Percentiles rank a stretch among this genome's conserved stretches.
phyloP scores from a whole-genome alignment of 2,797 vertebrate genomes.

The Pseudomugil tenellus region DNA sequence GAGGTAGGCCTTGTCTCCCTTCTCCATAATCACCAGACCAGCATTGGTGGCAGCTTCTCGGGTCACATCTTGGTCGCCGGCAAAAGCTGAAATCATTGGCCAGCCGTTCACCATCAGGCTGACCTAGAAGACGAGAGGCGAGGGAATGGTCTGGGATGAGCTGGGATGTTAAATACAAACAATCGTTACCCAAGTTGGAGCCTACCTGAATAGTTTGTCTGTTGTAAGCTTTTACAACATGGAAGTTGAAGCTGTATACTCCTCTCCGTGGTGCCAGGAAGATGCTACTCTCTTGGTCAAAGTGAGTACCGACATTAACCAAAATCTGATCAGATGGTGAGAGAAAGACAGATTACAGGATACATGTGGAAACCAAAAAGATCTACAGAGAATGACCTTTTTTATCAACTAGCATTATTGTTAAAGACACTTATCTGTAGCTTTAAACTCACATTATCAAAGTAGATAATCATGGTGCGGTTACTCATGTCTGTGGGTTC shows the following conservation, averaged over 20 bases:
- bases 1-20: constrained; percentile 89
- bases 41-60: constrained; percentile 90
- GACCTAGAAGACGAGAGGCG: constrained; percentile 73
- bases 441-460: constrained; percentile 80
- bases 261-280: constrained; percentile 85
- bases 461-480: constrained; percentile 87
- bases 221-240: constrained; percentile 87
- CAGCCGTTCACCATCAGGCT: constrained; percentile 92
- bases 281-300: constrained; percentile 85
- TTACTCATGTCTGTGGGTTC: constrained; percentile 88
- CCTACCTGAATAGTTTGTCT: constrained; percentile 87
- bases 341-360: not conserved
- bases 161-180: not conserved
- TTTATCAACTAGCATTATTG: not conserved
- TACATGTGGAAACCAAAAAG: not conserved
- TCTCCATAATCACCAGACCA: constrained; percentile 89
- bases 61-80: constrained; percentile 90
- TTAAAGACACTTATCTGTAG: not conserved
- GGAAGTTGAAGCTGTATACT: constrained; percentile 87
- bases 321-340: constrained; percentile 73
- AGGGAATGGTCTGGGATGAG: not conserved
- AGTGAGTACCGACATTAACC: constrained; percentile 85
- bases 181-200: not conserved
- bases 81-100: constrained; percentile 90
- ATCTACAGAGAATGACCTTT: not conserved